Conservation (phyloP, 2,888 invertebrate species). For the Biston betularia region DNA sequence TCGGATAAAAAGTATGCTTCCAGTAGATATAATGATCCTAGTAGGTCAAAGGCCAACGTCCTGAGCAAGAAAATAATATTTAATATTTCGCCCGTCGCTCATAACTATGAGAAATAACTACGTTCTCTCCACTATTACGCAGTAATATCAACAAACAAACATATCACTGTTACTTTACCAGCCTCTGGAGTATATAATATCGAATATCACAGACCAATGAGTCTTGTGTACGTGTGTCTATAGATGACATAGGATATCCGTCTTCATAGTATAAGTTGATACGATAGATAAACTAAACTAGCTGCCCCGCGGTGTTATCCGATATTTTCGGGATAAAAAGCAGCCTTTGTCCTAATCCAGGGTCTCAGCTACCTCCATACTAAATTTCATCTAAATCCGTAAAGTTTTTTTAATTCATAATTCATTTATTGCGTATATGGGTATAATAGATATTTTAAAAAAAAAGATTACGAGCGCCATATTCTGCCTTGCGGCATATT, state of each 20-base stretch:
- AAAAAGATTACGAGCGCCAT: too few relatives aligned
- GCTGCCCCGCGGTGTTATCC: too few relatives aligned
- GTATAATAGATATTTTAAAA: too few relatives aligned
- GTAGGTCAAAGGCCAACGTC: background rate
- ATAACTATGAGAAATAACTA: conserved; percentile 3
- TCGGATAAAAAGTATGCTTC: too few relatives aligned
- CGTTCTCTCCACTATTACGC: background rate
- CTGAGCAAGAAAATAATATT: background rate
- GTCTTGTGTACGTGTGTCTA: conserved; percentile 2
- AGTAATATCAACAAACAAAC: conserved; percentile 20
- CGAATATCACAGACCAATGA: conserved; percentile 31
- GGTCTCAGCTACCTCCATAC: too few relatives aligned
- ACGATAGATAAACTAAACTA: background rate
- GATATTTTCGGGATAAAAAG: too few relatives aligned
- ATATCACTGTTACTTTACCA: conserved; percentile 20
- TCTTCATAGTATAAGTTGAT: conserved; percentile 3
- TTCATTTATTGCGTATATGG: too few relatives aligned
- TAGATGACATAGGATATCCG: conserved; percentile 26
- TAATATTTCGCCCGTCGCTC: too few relatives aligned
- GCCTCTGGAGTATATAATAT: conserved; percentile 22
- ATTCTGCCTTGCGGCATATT: too few relatives aligned
- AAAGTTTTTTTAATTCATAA: too few relatives aligned
- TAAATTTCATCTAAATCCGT: too few relatives aligned
- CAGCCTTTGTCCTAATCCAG: too few relatives aligned
- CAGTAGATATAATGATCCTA: background rate